Evolutionary conservation across 2,797 vertebrate genomes (phyloP), one percentile per base, ranked within the genome.

Genomic region (Xyrichtys novacula): DNA sequence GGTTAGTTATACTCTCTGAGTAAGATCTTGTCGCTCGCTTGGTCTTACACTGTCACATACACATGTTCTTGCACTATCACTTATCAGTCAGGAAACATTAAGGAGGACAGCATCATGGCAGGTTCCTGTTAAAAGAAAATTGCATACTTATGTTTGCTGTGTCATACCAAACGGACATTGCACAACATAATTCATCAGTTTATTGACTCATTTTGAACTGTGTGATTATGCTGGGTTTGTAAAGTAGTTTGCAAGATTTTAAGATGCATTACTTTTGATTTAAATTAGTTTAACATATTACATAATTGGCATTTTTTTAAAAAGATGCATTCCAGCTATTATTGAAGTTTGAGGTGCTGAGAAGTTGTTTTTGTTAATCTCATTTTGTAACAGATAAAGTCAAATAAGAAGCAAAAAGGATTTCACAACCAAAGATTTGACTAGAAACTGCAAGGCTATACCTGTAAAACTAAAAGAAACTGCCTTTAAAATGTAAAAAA

Each of bases 31-130:
- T 50, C 19, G 22, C 0, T 12, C 11, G 14, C 32, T 34, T 3
- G 10, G 4, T 40, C 12, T 73, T 22, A 16, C 15, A 59, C 48
- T 20, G 22, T 32, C 3, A 17, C 26, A 48, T 14, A 46, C 26
- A 65, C n/a, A 26, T 36, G 40, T 66, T 60, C 12, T 47, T 43
- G 44, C 23, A 49, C 25, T 38, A 44, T 19, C 64, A 69, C 79
- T 90, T 91, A 92, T 93, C 91, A 83, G 65, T 71, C 80, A 92
- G 89, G 84, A 94, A 93, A 74, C 53, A 60, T 79, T 71, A 85
- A 73, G 86, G 86, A 85, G 79, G 50, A 76, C 38, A 75, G 34
- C 44, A 76, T 82, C 64, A 71, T 75, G 39, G 78, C 56, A 73
- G 49, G 80, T 90, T 93, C 85, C 88, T 89, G 82, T 89, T 76